A percentile compares a stretch with the other conserved stretches of the same genome.
These are phyloP conservation scores for Ptilodon capucinus DNA, from an alignment of 2,888 invertebrate genomes.

Conservation along the genomic window DNA sequence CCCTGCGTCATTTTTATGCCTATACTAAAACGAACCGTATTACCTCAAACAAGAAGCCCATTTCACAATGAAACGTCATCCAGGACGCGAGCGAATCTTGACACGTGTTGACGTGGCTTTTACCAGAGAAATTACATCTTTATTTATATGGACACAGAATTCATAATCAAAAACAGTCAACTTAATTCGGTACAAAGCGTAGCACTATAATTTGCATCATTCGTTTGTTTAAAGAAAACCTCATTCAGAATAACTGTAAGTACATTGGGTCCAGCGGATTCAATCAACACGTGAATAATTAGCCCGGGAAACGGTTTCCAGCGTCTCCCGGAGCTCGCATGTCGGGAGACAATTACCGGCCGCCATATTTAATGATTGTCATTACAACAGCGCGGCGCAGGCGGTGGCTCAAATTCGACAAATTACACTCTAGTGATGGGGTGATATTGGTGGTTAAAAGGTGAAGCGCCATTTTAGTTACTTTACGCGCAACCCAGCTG, in stretches of 20 bases:
- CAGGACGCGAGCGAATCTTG: too few species aligned
- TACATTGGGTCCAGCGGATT: not conserved
- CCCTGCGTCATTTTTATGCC: too few species aligned
- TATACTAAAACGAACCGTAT: too few species aligned
- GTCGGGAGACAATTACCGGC: slow-evolving; percentile 38
- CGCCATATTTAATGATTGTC: slow-evolving; percentile 39
- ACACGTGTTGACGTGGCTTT: too few species aligned
- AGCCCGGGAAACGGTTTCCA: slow-evolving; percentile 1
- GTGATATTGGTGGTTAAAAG: not conserved
- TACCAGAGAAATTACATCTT: too few species aligned
- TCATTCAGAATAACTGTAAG: not conserved
- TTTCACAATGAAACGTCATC: too few species aligned
- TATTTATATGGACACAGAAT: too few species aligned
- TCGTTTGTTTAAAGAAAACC: not conserved
- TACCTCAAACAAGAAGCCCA: too few species aligned
- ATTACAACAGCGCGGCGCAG: slow-evolving; percentile 28
- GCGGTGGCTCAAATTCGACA: slow-evolving; percentile 41
- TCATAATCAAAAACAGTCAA: too few species aligned
- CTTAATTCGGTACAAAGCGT: too few species aligned
- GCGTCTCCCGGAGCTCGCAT: slow-evolving; percentile 30
- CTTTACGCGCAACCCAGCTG: too few species aligned
- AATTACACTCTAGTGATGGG: slow-evolving; percentile 28
- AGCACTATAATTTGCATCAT: not conserved
- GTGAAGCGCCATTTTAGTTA: too few species aligned
- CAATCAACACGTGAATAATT: slow-evolving; percentile 1